Evolutionary conservation across 2,113 vertebrate genomes (phyloP).

Genomic region (Tichodroma muraria): DNA sequence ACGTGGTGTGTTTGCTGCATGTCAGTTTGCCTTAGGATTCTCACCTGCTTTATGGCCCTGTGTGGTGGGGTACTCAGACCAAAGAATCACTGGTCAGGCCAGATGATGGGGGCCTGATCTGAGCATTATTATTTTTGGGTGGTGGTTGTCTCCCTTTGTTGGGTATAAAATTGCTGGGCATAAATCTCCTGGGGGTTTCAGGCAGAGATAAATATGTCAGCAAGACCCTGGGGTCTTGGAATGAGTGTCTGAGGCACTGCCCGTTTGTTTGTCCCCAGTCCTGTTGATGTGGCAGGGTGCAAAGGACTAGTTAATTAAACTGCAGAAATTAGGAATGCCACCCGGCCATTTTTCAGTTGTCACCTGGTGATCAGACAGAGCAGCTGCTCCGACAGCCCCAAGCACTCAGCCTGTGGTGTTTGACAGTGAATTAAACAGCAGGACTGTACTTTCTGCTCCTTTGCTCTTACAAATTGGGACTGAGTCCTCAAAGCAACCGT

Average conservation of each 20-base stretch:
- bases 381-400: neutral
- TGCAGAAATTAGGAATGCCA: neutral
- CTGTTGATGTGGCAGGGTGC: neutral
- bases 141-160: neutral
- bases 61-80: neutral
- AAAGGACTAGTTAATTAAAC: conserved; percentile 13
- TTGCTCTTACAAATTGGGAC: neutral
- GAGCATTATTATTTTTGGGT: neutral
- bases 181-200: neutral
- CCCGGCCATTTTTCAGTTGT: neutral
- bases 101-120: neutral
- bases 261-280: neutral
- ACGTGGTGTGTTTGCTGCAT: accelerated
- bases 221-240: neutral
- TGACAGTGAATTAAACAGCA: conserved; percentile 12
- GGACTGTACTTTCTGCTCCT: neutral
- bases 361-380: neutral
- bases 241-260: neutral
- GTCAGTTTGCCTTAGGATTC: neutral
- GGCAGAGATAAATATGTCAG: neutral
- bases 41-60: neutral
- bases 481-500: neutral
- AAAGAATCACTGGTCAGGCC: neutral
- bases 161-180: neutral
- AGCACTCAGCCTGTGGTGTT: neutral